Evolutionary conservation across 2,888 invertebrate species (phyloP).

Genomic region (Galerucella nymphaeae): DNA sequence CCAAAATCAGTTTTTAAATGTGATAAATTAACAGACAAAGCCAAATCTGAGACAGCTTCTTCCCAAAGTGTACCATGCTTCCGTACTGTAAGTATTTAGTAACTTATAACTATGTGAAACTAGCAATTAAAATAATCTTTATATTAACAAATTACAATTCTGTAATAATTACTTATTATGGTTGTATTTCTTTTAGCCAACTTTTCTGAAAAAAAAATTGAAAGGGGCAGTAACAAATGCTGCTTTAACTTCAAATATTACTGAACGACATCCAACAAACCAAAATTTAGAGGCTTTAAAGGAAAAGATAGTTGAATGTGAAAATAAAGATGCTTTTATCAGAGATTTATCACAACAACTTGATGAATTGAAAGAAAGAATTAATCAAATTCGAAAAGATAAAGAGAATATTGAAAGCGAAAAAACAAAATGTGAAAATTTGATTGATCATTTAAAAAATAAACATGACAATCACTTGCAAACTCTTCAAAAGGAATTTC

Average conservation of each 20-base stretch:
- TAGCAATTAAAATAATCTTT: no score
- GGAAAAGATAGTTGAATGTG: constrained; percentile 68
- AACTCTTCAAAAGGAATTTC: constrained; percentile 61
- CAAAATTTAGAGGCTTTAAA: constrained; percentile 62
- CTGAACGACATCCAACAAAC: constrained; percentile 26
- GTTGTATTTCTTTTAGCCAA: constrained; percentile 55
- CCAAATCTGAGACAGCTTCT: constrained; percentile 39
- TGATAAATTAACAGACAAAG: constrained; percentile 57
- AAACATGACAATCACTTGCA: constrained; percentile 63
- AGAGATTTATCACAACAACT: constrained; percentile 67
- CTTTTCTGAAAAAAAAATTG: constrained; percentile 52
- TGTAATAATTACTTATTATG: neutral
- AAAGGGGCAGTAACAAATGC: constrained; percentile 34
- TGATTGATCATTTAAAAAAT: constrained; percentile 63
- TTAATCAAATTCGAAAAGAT: constrained; percentile 63
- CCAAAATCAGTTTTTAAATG: constrained; percentile 57
- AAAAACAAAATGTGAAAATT: constrained; percentile 61
- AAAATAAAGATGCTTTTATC: constrained; percentile 67
- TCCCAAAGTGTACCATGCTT: constrained; percentile 43
- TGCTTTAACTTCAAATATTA: constrained; percentile 32
- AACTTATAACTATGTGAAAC: neutral
- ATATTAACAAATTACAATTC: neutral
- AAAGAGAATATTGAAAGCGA: constrained; percentile 61
- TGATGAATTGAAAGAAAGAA: constrained; percentile 66
- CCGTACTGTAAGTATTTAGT: constrained; percentile 41